Evolutionary conservation across 1,140 invertebrate species (phyloP).

Genomic region (Caenorhabditis brenneri): DNA sequence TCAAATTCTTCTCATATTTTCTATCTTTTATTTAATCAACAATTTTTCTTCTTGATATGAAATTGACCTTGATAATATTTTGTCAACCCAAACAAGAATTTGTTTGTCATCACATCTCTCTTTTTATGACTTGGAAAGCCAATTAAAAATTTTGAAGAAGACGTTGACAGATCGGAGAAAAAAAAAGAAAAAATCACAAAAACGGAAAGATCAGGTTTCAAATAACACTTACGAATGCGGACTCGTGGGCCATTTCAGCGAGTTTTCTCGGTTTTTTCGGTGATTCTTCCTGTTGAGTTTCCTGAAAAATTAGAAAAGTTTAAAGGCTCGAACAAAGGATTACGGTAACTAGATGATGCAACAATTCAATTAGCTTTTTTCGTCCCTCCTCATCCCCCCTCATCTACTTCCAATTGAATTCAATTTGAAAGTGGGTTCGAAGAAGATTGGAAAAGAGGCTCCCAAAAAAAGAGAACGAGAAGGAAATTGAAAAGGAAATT

Average conservation of each 20-base stretch:
- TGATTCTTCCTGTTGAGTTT: slow-evolving; percentile 33
- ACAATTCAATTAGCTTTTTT: slow-evolving; percentile 27
- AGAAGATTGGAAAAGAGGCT: not conserved
- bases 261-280: slow-evolving; percentile 37
- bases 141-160: slow-evolving; percentile 1
- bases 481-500: slow-evolving; percentile 29
- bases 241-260: slow-evolving; percentile 31
- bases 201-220: not conserved
- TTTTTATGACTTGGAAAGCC: slow-evolving; percentile 5
- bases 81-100: not conserved
- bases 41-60: not conserved
- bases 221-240: slow-evolving; percentile 20
- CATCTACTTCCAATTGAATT: slow-evolving; percentile 1
- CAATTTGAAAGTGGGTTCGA: not conserved
- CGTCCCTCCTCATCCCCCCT: not conserved
- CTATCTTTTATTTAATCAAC: not conserved
- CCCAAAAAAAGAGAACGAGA: not conserved
- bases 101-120: not conserved
- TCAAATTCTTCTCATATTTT: not conserved
- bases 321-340: not conserved
- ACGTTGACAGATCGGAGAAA: not conserved
- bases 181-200: not conserved
- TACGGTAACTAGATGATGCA: not conserved
- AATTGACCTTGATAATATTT: not conserved
- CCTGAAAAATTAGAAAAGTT: not conserved